These are phyloP conservation scores for Zhuqinia jingwanae DNA, from an alignment of 2,888 invertebrate species.

Conservation along the genomic window DNA sequence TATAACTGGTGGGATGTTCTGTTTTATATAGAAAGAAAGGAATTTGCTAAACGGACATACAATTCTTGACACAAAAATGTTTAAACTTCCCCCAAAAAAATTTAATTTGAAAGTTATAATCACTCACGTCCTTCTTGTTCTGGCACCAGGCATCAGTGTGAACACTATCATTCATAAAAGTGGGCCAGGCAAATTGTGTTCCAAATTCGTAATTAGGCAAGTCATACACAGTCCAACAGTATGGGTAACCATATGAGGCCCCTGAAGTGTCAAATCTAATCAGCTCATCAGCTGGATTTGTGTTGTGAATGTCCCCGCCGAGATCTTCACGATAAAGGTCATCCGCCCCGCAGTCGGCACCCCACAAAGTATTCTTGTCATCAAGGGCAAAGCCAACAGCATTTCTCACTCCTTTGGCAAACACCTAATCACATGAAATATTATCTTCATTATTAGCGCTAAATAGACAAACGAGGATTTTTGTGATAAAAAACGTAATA, in stretches of 20 bases:
- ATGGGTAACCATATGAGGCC: conserved; percentile 76
- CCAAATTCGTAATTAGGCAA: conserved; percentile 60
- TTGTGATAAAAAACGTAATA: too few species aligned
- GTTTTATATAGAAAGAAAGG: too few species aligned
- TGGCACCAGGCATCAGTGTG: conserved; percentile 76
- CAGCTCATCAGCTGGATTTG: conserved; percentile 76
- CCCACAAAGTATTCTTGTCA: conserved; percentile 57
- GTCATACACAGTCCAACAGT: conserved; percentile 73
- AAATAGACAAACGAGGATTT: too few species aligned
- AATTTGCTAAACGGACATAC: too few species aligned
- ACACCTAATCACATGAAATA: conserved; percentile 60
- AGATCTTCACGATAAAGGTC: conserved; percentile 67
- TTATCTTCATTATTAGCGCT: too few species aligned
- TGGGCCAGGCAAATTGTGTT: conserved; percentile 75
- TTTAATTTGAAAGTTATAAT: neutral
- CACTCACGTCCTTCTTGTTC: conserved; percentile 68
- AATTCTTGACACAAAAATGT: neutral
- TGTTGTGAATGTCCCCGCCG: conserved; percentile 75
- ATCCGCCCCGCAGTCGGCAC: conserved; percentile 72
- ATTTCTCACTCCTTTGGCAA: conserved; percentile 73
- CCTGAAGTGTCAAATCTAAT: conserved; percentile 69
- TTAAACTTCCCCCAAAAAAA: too few species aligned
- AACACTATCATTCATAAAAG: conserved; percentile 71
- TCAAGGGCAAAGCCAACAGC: conserved; percentile 73
- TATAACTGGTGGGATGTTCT: conserved; percentile 74